Conservation (phyloP, 2,113 vertebrate species). For the Columba janthina region DNA sequence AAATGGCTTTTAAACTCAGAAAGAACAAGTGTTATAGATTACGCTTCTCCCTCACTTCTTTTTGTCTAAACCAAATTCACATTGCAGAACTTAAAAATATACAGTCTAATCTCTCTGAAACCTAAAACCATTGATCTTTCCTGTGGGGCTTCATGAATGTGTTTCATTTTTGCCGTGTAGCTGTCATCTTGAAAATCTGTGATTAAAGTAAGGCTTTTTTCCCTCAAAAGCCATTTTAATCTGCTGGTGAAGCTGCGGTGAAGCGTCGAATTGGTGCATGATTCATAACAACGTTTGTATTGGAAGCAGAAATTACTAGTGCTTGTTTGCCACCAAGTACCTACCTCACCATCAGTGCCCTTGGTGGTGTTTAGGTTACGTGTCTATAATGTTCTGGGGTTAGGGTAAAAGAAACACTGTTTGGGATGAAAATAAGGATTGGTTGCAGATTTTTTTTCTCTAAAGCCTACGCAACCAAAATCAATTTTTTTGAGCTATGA, state of each 20-base stretch:
- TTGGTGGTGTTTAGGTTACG: neutral
- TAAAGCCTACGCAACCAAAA: neutral
- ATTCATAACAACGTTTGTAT: neutral
- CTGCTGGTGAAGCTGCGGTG: neutral
- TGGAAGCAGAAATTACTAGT: neutral
- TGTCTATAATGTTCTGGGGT: neutral
- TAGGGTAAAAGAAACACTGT: neutral
- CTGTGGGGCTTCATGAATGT: constrained; percentile 34
- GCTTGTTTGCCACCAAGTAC: neutral
- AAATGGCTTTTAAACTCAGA: constrained; percentile 8
- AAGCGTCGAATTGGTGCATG: neutral
- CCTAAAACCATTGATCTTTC: constrained; percentile 57
- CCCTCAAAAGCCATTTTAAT: constrained; percentile 1
- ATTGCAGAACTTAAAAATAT: constrained; percentile 49
- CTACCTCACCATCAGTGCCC: neutral
- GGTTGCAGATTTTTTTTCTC: neutral
- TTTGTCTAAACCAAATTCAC: constrained; percentile 53
- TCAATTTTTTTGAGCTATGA: neutral
- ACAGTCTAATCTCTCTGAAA: constrained; percentile 58
- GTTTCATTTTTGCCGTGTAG: constrained; percentile 52
- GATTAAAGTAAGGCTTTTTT: constrained; percentile 46
- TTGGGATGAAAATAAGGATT: neutral
- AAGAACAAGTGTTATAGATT: constrained; percentile 49
- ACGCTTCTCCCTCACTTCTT: constrained; percentile 30
- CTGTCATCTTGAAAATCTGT: constrained; percentile 49